Conservation (phyloP, 92 coral and sea anemone species). For the Phenganax subtilis region DNA sequence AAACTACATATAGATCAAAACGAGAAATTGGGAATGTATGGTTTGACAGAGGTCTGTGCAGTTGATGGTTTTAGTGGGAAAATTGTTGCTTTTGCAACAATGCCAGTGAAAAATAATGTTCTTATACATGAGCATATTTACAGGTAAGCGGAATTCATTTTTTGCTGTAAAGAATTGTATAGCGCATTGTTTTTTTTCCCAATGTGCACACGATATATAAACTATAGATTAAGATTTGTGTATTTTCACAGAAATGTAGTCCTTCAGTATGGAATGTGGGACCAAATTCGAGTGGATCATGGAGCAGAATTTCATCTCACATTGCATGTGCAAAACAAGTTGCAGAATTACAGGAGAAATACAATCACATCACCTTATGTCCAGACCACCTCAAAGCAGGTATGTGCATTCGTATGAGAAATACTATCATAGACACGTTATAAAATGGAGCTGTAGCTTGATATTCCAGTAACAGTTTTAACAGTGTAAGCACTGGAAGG, state of each 20-base stretch:
- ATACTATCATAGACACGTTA: too few relatives aligned
- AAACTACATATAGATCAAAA: slow-evolving; percentile 56
- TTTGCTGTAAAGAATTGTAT: not conserved
- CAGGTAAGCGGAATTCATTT: slow-evolving; percentile 39
- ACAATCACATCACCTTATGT: slow-evolving; percentile 33
- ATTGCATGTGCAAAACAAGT: slow-evolving; percentile 43
- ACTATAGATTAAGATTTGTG: not conserved
- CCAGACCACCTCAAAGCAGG: slow-evolving; percentile 59
- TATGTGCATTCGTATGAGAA: too few relatives aligned
- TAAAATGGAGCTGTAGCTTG: too few relatives aligned
- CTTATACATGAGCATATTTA: slow-evolving; percentile 50
- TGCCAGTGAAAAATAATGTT: slow-evolving; percentile 62
- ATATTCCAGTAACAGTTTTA: too few relatives aligned
- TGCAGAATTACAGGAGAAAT: slow-evolving; percentile 41
- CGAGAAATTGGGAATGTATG: slow-evolving; percentile 59
- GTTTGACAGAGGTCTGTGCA: slow-evolving; percentile 57
- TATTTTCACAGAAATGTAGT: slow-evolving; percentile 26
- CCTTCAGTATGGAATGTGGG: slow-evolving; percentile 55
- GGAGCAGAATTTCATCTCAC: slow-evolving; percentile 58
- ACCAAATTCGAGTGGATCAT: slow-evolving; percentile 58
- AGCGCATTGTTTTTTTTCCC: slow-evolving; percentile 17
- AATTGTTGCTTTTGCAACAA: slow-evolving; percentile 56
- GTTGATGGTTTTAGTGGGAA: slow-evolving; percentile 59
- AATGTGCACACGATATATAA: not conserved
- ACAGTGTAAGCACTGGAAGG: too few relatives aligned